Evolutionary conservation across 2,888 invertebrate species (phyloP).

Genomic region (Pilophorus perplexus): DNA sequence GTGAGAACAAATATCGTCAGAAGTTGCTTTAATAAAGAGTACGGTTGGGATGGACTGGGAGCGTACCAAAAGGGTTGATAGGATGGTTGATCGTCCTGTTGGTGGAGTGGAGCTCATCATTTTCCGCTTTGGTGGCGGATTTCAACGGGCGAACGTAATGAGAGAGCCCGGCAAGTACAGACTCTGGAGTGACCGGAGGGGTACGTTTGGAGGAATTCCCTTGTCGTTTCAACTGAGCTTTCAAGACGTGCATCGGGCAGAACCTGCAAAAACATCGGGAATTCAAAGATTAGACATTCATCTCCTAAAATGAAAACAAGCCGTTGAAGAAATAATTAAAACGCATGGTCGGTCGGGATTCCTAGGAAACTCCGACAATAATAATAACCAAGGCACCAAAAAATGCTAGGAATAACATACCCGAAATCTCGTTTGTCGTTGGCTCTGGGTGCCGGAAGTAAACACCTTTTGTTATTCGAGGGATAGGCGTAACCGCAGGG

Average conservation of each 20-base stretch:
- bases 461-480: conserved; percentile 70
- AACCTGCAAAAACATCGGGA: conserved; percentile 11
- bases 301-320: too few species aligned
- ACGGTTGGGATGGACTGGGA: too few species aligned
- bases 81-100: conserved; percentile 48
- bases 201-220: conserved; percentile 61
- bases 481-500: conserved; percentile 71
- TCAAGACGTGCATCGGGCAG: conserved; percentile 66
- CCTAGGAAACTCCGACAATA: too few species aligned
- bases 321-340: background rate
- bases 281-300: background rate
- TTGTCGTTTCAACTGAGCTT: conserved; percentile 63
- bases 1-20: too few species aligned
- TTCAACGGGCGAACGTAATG: conserved; percentile 60
- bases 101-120: conserved; percentile 53
- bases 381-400: too few species aligned
- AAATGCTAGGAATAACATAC: too few species aligned
- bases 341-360: too few species aligned
- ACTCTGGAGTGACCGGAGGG: conserved; percentile 66
- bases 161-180: conserved; percentile 62
- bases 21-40: conserved; percentile 26
- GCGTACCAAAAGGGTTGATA: conserved; percentile 62
- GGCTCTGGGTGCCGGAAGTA: conserved; percentile 70
- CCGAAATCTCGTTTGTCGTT: conserved; percentile 70
- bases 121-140: conserved; percentile 52